These are phyloP conservation scores for human DNA, from an alignment of 2,113 vertebrate species.

Conservation along the genomic window DNA sequence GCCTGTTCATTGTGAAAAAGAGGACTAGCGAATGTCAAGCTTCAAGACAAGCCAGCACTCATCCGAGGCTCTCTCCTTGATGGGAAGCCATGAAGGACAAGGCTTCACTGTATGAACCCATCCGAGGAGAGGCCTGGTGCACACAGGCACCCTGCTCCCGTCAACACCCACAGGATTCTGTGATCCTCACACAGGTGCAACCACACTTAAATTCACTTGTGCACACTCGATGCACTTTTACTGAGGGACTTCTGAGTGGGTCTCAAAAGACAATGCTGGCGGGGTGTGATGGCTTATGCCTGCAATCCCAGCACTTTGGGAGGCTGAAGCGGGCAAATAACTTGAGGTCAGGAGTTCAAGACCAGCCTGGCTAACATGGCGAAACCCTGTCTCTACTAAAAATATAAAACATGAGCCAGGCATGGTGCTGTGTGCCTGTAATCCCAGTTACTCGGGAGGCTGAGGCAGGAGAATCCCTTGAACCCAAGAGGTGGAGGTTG, in stretches of 20 bases:
- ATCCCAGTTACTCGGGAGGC: too few relatives aligned
- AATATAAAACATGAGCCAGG: too few relatives aligned
- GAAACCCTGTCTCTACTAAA: too few relatives aligned
- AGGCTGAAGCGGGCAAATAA: too few relatives aligned
- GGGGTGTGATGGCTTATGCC: too few relatives aligned
- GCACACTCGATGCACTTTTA: not conserved
- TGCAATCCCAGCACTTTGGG: too few relatives aligned
- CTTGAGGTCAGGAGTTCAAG: too few relatives aligned
- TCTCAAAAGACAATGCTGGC: not conserved
- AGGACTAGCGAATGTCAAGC: not conserved
- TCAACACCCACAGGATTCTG: not conserved
- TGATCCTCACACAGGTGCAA: not conserved
- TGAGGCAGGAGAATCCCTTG: too few relatives aligned
- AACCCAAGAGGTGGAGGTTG: too few relatives aligned
- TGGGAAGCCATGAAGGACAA: not conserved
- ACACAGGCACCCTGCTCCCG: not conserved
- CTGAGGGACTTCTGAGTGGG: not conserved
- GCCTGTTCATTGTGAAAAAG: not conserved
- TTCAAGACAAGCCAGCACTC: not conserved
- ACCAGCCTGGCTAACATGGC: too few relatives aligned
- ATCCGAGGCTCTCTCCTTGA: not conserved
- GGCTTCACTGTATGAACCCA: not conserved
- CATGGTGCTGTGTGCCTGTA: too few relatives aligned
- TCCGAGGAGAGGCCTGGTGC: not conserved
- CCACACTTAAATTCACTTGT: not conserved